Percentiles rank a stretch among this genome's conserved stretches.
These are phyloP conservation scores for Drosophila testacea DNA, from an alignment of 2,888 invertebrate genomes.

Conservation along the genomic window DNA sequence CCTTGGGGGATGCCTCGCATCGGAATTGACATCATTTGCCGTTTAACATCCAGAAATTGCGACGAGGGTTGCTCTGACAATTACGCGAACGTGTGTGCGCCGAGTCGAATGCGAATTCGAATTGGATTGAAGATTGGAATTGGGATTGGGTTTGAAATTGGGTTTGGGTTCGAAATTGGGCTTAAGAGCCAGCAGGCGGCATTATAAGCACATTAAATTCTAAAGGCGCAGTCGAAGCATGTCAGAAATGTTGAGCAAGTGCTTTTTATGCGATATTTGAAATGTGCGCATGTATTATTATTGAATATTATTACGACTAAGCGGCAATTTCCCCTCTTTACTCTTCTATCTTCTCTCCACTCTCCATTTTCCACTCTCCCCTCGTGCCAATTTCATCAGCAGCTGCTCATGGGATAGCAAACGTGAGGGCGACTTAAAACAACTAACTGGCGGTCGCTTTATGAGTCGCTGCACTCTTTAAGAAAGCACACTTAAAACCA, in stretches of 20 bases:
- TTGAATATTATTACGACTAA: slow-evolving; percentile 75
- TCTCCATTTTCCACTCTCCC: too few relatives aligned
- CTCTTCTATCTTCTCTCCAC: background rate
- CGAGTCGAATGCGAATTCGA: slow-evolving; percentile 64
- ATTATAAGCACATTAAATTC: slow-evolving; percentile 82
- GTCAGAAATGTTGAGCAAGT: slow-evolving; percentile 75
- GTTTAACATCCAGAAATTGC: slow-evolving; percentile 58
- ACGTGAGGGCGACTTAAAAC: slow-evolving; percentile 47
- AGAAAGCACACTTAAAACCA: background rate
- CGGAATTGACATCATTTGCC: slow-evolving; percentile 77
- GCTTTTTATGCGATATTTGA: slow-evolving; percentile 71
- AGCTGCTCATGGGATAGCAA: slow-evolving; percentile 25
- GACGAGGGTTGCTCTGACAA: slow-evolving; percentile 67
- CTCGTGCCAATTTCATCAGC: slow-evolving; percentile 16
- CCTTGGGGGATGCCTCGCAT: slow-evolving; percentile 41
- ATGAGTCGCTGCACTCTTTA: slow-evolving; percentile 46
- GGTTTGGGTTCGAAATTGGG: slow-evolving; percentile 33
- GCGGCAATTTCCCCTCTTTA: slow-evolving; percentile 4
- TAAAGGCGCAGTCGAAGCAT: slow-evolving; percentile 75
- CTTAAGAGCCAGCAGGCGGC: slow-evolving; percentile 78
- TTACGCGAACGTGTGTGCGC: slow-evolving; percentile 64
- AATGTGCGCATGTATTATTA: slow-evolving; percentile 69
- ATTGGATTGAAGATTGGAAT: slow-evolving; percentile 33
- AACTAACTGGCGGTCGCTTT: slow-evolving; percentile 56
- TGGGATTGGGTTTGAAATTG: slow-evolving; percentile 9